phyloP scores from a whole-genome alignment of 2,113 vertebrate genomes.

The Lagenorhynchus albirostris region DNA sequence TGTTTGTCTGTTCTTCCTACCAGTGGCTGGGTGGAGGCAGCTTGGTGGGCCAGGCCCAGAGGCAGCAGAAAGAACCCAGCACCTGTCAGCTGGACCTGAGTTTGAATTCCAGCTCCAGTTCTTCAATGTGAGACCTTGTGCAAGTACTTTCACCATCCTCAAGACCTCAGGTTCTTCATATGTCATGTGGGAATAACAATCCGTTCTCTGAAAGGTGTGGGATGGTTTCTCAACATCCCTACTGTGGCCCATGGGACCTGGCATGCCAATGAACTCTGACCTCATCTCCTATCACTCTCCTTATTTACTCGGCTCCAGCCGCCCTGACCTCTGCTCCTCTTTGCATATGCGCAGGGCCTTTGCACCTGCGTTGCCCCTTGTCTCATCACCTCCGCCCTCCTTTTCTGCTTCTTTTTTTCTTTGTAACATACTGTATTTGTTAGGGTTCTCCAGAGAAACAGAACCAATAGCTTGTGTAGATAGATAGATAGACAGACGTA shows the following conservation, averaged over 20 bases:
- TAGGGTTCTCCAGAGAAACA: neutral
- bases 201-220: neutral
- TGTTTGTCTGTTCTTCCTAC: neutral
- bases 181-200: rapidly evolving
- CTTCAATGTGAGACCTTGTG: neutral
- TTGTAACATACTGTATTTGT: neutral
- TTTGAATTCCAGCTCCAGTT: neutral
- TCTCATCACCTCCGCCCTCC: neutral
- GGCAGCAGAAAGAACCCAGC: neutral
- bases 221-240: neutral
- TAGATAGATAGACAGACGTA: neutral
- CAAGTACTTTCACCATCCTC: neutral
- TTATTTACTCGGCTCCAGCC: neutral
- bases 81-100: neutral
- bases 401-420: neutral
- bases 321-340: neutral
- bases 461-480: neutral
- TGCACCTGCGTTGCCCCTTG: neutral
- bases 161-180: neutral
- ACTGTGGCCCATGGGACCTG: rapidly evolving
- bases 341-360: neutral
- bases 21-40: neutral
- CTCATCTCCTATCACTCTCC: neutral
- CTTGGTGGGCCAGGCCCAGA: neutral
- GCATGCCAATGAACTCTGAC: neutral